A percentile compares a stretch with the other conserved stretches of the same genome.
These are phyloP conservation scores for Pelodiscus sinensis DNA, from an alignment of 2,113 vertebrate genomes.

Conservation along the genomic window DNA sequence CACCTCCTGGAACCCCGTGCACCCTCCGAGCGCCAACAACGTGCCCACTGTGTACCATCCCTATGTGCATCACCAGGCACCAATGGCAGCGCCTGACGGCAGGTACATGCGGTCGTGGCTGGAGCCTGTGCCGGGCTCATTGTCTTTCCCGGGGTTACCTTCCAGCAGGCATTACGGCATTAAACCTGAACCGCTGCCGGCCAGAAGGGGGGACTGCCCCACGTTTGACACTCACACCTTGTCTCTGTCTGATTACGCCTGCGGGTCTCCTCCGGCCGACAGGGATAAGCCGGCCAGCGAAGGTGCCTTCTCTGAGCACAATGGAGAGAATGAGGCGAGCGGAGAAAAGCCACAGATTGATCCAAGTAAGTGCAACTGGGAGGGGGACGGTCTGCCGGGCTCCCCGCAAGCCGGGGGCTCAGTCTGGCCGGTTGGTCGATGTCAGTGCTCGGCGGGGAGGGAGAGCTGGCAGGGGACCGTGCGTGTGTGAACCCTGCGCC, in stretches of 20 bases:
- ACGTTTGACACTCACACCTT: constrained; percentile 93
- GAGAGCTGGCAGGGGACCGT: not conserved
- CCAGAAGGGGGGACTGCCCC: constrained; percentile 88
- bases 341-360: constrained; percentile 87
- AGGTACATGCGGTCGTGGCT: constrained; percentile 96
- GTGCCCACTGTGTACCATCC: constrained; percentile 90
- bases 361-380: constrained; percentile 87
- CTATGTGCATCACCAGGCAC: constrained; percentile 89
- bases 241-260: constrained; percentile 92
- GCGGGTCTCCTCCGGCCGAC: constrained; percentile 88
- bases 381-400: not conserved
- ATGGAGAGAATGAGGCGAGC: constrained; percentile 83
- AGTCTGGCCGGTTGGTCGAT: not conserved
- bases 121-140: constrained; percentile 90
- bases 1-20: constrained; percentile 92
- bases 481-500: too few relatives aligned
- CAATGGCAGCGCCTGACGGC: constrained; percentile 88
- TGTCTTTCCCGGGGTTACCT: constrained; percentile 94
- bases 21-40: constrained; percentile 84
- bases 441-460: not conserved
- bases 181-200: constrained; percentile 93
- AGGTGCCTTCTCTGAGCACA: constrained; percentile 84
- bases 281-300: constrained; percentile 89
- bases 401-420: too few relatives aligned
- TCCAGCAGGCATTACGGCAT: constrained; percentile 92